A percentile compares a stretch with the other conserved stretches of the same genome.
Conservation (phyloP, 2,888 invertebrate genomes). For the Agonum fuliginosum region DNA sequence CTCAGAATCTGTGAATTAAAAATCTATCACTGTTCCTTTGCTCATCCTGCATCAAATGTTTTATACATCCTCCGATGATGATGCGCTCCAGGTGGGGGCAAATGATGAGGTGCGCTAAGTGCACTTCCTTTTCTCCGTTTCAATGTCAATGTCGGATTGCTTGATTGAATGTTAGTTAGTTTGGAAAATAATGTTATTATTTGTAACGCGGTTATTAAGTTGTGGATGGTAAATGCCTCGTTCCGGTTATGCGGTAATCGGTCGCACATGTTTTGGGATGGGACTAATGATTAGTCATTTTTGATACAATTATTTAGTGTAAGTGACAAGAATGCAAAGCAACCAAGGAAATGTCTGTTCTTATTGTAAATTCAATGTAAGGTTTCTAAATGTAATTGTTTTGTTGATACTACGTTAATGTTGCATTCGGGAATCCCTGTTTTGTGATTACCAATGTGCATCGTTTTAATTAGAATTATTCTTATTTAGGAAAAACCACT, state of each 20-base stretch:
- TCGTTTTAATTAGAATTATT: no score
- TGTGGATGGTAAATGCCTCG: slow-evolving; percentile 6
- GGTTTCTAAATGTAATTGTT: no score
- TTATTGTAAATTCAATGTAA: no score
- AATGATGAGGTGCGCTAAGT: slow-evolving; percentile 42
- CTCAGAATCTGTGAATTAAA: neutral
- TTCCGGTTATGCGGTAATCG: slow-evolving; percentile 3
- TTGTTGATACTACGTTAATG: no score
- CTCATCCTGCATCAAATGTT: slow-evolving; percentile 9
- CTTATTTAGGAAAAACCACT: no score
- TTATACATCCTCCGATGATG: slow-evolving; percentile 14
- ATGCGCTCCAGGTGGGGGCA: slow-evolving; percentile 25
- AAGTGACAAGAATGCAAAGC: no score
- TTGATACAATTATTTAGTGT: no score
- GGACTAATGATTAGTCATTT: no score
- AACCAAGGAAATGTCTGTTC: no score
- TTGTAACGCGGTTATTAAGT: no score
- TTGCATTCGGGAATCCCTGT: no score
- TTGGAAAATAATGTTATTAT: slow-evolving; percentile 40
- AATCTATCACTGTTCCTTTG: slow-evolving; percentile 2
- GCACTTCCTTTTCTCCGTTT: slow-evolving; percentile 53
- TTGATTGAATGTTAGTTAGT: neutral
- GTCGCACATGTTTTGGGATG: neutral
- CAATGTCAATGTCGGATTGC: slow-evolving; percentile 40
- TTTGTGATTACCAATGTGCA: no score